phyloP scores from a whole-genome alignment of 2,797 vertebrate species.

The Bucorvus abyssinicus region DNA sequence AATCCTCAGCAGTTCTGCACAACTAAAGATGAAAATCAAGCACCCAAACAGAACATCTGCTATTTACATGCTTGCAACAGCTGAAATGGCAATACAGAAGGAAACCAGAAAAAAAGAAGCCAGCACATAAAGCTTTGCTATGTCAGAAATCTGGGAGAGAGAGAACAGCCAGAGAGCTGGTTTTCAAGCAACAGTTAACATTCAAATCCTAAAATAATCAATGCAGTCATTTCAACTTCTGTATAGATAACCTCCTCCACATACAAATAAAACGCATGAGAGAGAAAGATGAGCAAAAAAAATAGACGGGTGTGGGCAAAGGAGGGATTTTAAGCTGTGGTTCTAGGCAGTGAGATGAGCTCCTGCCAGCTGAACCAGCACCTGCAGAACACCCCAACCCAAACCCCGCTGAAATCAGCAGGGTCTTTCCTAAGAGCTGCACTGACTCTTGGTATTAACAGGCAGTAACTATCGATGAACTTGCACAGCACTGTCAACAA shows the following conservation, averaged over 20 bases:
- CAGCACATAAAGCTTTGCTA: not conserved
- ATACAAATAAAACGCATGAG: not conserved
- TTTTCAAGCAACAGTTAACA: not conserved
- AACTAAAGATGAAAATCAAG: not conserved
- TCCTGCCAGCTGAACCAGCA: not conserved
- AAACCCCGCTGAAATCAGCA: not conserved
- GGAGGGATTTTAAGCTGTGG: not conserved
- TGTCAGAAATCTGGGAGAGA: not conserved
- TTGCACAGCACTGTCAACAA: not conserved
- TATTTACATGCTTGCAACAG: not conserved
- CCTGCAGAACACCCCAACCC: not conserved
- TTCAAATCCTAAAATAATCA: not conserved
- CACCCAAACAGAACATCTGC: not conserved
- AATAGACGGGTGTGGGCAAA: not conserved
- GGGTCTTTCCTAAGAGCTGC: not conserved
- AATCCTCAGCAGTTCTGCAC: not conserved
- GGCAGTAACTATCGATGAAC: accelerated
- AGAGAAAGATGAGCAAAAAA: not conserved
- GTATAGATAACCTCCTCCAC: not conserved
- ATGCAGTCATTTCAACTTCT: not conserved
- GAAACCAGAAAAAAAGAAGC: not conserved
- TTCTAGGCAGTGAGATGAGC: not conserved
- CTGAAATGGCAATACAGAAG: not conserved
- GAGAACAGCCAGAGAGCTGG: not conserved
- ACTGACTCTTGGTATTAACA: not conserved